Evolutionary conservation across 2,888 invertebrate genomes (phyloP).

Genomic region (Lasioglossum figueresi): DNA sequence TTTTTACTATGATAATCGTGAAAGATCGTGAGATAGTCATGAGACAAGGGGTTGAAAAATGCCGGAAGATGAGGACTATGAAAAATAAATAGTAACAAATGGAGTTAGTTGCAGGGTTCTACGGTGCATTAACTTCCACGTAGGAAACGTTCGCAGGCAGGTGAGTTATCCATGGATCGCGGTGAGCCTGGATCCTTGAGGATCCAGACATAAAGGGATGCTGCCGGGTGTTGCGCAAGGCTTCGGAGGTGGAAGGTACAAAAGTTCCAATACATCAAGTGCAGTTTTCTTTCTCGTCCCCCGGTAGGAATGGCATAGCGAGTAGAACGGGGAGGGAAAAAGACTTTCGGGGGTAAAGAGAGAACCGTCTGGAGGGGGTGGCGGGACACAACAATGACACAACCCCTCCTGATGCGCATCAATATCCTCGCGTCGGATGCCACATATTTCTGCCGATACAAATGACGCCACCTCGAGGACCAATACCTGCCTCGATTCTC

Average conservation of each 20-base stretch:
- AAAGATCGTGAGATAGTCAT: neutral
- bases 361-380: constrained; percentile 68
- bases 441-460: constrained; percentile 77
- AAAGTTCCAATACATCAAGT: constrained; percentile 82
- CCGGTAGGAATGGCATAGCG: constrained; percentile 39
- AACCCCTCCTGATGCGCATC: constrained; percentile 74
- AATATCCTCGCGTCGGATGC: constrained; percentile 75
- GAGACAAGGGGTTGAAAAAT: neutral
- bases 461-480: constrained; percentile 74
- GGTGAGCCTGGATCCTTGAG: constrained; percentile 55
- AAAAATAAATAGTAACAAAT: neutral
- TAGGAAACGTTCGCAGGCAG: constrained; percentile 51
- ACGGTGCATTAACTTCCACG: constrained; percentile 58
- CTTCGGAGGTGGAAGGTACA: constrained; percentile 73
- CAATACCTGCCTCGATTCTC: constrained; percentile 66
- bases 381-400: constrained; percentile 73
- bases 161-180: constrained; percentile 71
- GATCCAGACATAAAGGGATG: constrained; percentile 74
- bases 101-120: neutral
- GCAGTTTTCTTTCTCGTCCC: constrained; percentile 70
- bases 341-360: constrained; percentile 47
- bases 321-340: constrained; percentile 23
- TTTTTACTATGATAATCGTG: too few species aligned
- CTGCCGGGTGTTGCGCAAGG: constrained; percentile 80
- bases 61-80: neutral